A percentile compares a stretch with the other conserved stretches of the same genome.
Evolutionary conservation across 2,797 vertebrate species (phyloP).

Genomic region (Girardinus metallicus): DNA sequence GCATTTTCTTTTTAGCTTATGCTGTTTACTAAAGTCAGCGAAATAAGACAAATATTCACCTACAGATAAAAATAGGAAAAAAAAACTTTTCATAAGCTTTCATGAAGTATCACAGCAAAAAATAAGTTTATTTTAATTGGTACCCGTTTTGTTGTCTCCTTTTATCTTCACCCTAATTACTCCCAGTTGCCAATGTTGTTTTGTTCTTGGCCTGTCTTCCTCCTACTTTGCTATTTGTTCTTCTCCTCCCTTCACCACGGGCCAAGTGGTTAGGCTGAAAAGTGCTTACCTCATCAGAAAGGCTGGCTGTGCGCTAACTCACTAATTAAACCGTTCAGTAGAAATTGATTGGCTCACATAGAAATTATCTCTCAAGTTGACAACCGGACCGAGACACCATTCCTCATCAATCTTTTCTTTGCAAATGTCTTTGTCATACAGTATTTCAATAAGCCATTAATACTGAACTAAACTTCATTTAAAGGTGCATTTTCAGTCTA

Average conservation of each 20-base stretch:
- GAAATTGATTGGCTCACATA: conserved; percentile 56
- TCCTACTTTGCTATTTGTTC: conserved; percentile 22
- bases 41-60: conserved; percentile 6
- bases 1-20: not conserved
- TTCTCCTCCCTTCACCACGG: conserved; percentile 20
- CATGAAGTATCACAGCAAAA: conserved; percentile 16
- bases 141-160: conserved; percentile 7
- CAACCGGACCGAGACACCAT: conserved; percentile 33
- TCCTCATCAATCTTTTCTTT: conserved; percentile 21
- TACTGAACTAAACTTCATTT: conserved; percentile 28
- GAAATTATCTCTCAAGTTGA: conserved; percentile 59
- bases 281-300: conserved; percentile 63
- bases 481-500: conserved; percentile 18
- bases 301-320: conserved; percentile 62
- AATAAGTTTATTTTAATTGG: conserved; percentile 1
- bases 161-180: conserved; percentile 40
- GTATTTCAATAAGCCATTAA: conserved; percentile 47
- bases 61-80: not conserved
- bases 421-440: conserved; percentile 36
- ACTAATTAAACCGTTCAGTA: conserved; percentile 67
- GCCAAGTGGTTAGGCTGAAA: conserved; percentile 51
- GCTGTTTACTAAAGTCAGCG: conserved; percentile 7
- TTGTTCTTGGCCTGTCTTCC: conserved; percentile 34
- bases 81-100: conserved; percentile 3
- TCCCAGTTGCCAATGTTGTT: conserved; percentile 47